Evolutionary conservation across 2,888 invertebrate species (phyloP), one percentile per base, ranked within the genome.

Genomic region (Lithophane semibrunnea): DNA sequence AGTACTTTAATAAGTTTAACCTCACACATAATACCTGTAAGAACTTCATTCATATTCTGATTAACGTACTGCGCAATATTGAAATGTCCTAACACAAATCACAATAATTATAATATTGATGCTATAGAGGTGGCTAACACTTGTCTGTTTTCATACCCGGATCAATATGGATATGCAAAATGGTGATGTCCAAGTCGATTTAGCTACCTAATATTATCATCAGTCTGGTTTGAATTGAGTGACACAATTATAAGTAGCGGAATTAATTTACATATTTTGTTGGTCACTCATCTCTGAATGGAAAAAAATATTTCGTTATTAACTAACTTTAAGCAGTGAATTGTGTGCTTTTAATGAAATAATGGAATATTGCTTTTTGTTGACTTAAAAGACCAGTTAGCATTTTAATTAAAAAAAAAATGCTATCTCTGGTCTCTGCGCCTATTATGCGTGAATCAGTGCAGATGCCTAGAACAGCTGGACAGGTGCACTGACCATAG

Each of bases 231-330:
- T 66, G 65, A 80, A 77, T 77, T 79, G 75, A 86, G 70, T 83
- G 84, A 80, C 86, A 87, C 86, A 77, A 86, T 86, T 86, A 83
- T 74, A 65, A 79, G 74, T 64, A 86, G 81, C 76, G 21, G 81
- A 84, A 86, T 80, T 75, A 52, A 86, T 86, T 88, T 72, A 60
- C 88, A 86, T 86, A 84, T 77, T 79, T 87, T 70, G 66, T 64
- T 80, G 80, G 79, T 75, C 80, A 79, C 65, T 82, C 80, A 83
- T 77, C 79, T 84, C 18, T 64, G 66, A 75, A 74, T 75, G 61
- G 47, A 37, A 58, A 56, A 85, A 75, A 61, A 52, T 61, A 69
- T 83, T 61, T 58, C 69, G 69, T 75, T 74, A 47, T 16, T 52
- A 18, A 52, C 52, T 18, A 49, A 61, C 18, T 71, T 81, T 80